Evolutionary conservation across 1,140 invertebrate genomes (phyloP), one percentile per base, ranked within the genome.

Genomic region (Temnothorax nylanderi): DNA sequence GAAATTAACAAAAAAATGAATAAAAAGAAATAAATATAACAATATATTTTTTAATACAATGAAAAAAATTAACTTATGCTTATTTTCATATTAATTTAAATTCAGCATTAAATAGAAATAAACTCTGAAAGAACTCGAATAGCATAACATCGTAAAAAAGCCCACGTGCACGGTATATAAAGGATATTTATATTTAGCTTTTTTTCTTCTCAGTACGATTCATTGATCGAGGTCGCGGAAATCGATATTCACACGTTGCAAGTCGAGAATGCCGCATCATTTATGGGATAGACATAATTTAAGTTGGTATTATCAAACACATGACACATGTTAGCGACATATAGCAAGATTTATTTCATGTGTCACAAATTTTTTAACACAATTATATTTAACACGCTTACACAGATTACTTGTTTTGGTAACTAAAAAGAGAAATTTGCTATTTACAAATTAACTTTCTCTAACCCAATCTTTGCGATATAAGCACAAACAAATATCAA

Each of bases 31-130:
- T 54, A 32, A 72, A 2, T 54, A 32, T 8, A 69, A 32, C 32
- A 16, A 2, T 47, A 47, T 47, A 13, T 13, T 74, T 56, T 54
- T 41, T 74, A 21, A 37, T 37, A 6, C 41, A 56, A 72, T 3
- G 1, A 3, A 10, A 56, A 21, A 7, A 56, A 16, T 21, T 10
- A n/a, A 26, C 3, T 65, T 72, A 18, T 51, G 7, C 10, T 74
- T 74, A 3, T 56, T 74, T 74, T 37, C 16, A 37, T 34, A 44
- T 37, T 10, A n/a, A 54, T 21, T 54, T 74, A 74, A 56, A n/a
- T 74, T 56, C 13, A 74, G 21, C 3, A 74, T 74, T 74, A 21
- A 37, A 56, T 72, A 72, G 16, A 71, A 71, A 37, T 49, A 18
- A 74, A 37, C 32, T 32, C 18, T 37, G 2, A 11, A 5, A 41